Conservation (phyloP, 2,797 vertebrate species). For the Cetoscarus ocellatus region DNA sequence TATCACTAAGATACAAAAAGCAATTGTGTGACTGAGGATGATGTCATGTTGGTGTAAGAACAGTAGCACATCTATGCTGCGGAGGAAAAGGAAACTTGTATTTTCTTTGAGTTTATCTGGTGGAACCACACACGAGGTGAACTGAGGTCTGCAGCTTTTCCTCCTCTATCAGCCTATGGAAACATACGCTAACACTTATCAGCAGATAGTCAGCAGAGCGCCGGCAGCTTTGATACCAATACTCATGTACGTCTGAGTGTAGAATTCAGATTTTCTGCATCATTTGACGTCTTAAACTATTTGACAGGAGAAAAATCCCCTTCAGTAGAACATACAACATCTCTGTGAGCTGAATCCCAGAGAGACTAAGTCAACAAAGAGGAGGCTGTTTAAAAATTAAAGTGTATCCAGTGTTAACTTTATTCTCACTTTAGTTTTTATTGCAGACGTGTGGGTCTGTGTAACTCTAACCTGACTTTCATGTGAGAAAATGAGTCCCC, state of each 20-base stretch:
- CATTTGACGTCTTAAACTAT: slow-evolving; percentile 46
- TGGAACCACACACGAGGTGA: slow-evolving; percentile 57
- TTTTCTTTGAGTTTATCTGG: slow-evolving; percentile 61
- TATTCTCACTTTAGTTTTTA: neutral
- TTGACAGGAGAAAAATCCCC: slow-evolving; percentile 3
- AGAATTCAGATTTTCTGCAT: slow-evolving; percentile 53
- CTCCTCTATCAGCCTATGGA: slow-evolving; percentile 34
- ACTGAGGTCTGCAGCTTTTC: slow-evolving; percentile 37
- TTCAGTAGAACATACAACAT: neutral
- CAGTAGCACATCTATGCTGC: slow-evolving; percentile 5
- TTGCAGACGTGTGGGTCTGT: no score
- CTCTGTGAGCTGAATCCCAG: slow-evolving; percentile 14
- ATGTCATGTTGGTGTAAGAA: slow-evolving; percentile 28
- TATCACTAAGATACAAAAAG: slow-evolving; percentile 3
- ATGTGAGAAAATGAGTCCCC: no score
- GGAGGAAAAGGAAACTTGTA: slow-evolving; percentile 36
- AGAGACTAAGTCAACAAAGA: slow-evolving; percentile 34
- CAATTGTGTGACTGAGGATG: neutral
- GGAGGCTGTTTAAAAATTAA: slow-evolving; percentile 3
- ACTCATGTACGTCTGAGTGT: slow-evolving; percentile 13
- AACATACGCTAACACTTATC: slow-evolving; percentile 55
- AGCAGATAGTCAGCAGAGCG: slow-evolving; percentile 36
- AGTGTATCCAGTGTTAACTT: slow-evolving; percentile 3
- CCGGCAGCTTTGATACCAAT: slow-evolving; percentile 35
- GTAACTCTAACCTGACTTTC: no score